These are phyloP conservation scores for Euura lappo DNA, from an alignment of 1,140 invertebrate genomes.

Conservation along the genomic window DNA sequence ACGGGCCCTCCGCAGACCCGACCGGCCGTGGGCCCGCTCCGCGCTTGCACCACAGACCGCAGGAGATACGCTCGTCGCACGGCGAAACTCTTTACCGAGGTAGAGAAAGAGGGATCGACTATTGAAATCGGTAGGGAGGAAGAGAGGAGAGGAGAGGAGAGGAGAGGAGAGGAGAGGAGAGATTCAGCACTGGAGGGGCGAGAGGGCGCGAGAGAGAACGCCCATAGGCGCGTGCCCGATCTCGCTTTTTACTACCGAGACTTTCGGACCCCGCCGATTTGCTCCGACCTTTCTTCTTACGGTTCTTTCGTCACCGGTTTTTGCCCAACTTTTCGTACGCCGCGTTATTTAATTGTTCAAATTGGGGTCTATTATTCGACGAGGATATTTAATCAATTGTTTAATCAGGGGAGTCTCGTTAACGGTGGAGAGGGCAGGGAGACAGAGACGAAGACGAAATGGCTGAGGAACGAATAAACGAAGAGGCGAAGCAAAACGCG, in stretches of 20 bases:
- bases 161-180: constrained; percentile 10
- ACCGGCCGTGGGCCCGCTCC: neutral
- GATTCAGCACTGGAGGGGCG: neutral
- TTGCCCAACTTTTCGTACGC: too few relatives aligned
- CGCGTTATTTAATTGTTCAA: too few relatives aligned
- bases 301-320: neutral
- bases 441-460: constrained; percentile 14
- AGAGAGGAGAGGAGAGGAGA: constrained; percentile 15
- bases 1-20: neutral
- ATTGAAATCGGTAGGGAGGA: neutral
- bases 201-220: constrained; percentile 18
- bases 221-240: constrained; percentile 4
- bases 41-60: constrained; percentile 3
- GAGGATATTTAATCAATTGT: too few relatives aligned
- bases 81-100: constrained; percentile 8
- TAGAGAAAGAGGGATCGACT: constrained; percentile 9
- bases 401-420: too few relatives aligned
- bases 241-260: neutral
- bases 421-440: neutral
- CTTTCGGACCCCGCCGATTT: neutral
- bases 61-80: neutral
- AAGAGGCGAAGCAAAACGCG: constrained; percentile 25
- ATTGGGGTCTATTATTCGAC: too few relatives aligned
- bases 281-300: neutral
- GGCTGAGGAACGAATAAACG: constrained; percentile 2